Base-by-base conservation (phyloP, 2,888 invertebrate species). In the Tortricodes alternella region DNA sequence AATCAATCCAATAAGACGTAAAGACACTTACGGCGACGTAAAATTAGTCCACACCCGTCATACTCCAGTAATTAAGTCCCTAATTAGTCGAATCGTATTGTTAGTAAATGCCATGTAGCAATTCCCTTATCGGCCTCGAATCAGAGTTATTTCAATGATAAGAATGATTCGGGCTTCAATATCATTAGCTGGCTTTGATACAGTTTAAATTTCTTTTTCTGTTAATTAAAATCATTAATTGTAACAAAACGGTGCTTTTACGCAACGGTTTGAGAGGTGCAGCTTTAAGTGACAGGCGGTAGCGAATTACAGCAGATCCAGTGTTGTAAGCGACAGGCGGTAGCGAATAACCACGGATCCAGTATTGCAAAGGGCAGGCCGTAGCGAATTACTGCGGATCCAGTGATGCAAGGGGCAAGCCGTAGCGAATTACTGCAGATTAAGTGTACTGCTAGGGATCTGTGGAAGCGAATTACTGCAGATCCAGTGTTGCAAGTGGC, bases 171-270 rank as follows among this genome's bases (percentile, higher is more conserved):
- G 41, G 60, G 60, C 67, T 66, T 66, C 66, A 61, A 64, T 72
- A 68, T 73, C 76, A 76, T 80, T 79, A 77, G 73, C 78, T 70
- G 67, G 59, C 76, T 78, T 80, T 78, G 76, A 72, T 78, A 74
- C 76, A 73, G 73, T 77, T 73, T 70, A 71, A 66, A 66, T 62
- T 68, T 65, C 61, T 68, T 77, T 77, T 75, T 76, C 74, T 73
- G 64, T 80, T 83, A 86, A 85, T 85, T 85, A 84, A 83, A 74
- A 70, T 66, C 74, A 73, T 84, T 85, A 83, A 85, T 82, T 84
- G 80, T 80, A 77, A 75, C 76, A 79, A 80, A 84, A 76, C 70
- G 71, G 67, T 63, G 71, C 76, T 75, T 78, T 80, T 70, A 68
- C 65, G 62, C 48, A 55, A 43, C 41, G 18, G 53, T 60, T 61